Evolutionary conservation across 2,113 vertebrate genomes (phyloP), one percentile per base, ranked within the genome.

Genomic region (Bufo bufo): DNA sequence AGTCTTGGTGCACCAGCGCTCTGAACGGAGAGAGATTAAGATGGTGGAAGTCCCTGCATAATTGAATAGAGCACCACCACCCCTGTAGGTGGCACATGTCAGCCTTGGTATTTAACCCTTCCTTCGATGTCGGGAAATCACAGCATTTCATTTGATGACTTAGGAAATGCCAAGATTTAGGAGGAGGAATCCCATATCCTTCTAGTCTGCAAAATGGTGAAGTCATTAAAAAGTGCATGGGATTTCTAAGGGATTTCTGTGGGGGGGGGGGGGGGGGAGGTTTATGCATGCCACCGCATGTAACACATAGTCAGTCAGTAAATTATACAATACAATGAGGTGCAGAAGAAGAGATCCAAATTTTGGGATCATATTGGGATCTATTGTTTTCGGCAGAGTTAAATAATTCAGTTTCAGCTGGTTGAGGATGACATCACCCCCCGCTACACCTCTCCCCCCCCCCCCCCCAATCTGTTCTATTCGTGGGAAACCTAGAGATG

Each of bases 41-140:
- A 95, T 93, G 94, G 93, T 95, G 95, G 92, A 92, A 92, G 90
- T 91, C 94, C 89, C 85, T 93, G 94, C 93, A 95, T 94, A 93
- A 92, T 93, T 92, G 91, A 95, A 92, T 80, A 84, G 92, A 88
- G 82, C 91, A 0, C 69, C 92, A 91, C 91, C 59, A 75, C 74
- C 71, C 87, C 87, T 77, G 71, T 87, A 91, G 61, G 89, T 91
- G 89, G 91, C 84, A 91, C 90, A 87, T 90, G 87, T 49, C 87
- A 66, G 20, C 87, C 59, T 58, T 56, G 58, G 61, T 13, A 69
- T 66, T 89, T 89, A 89, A 89, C 87, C 81, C 87, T 65, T 88
- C 13, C 2, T 33, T 58, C 17, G 2, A 43, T n/a, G 59, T n/a
- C 20, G 3, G 54, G 23, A 59, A 80, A 80, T 80, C 77, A 33